phyloP scores from a whole-genome alignment of 2,797 vertebrate genomes.

The Pristis pectinata region DNA sequence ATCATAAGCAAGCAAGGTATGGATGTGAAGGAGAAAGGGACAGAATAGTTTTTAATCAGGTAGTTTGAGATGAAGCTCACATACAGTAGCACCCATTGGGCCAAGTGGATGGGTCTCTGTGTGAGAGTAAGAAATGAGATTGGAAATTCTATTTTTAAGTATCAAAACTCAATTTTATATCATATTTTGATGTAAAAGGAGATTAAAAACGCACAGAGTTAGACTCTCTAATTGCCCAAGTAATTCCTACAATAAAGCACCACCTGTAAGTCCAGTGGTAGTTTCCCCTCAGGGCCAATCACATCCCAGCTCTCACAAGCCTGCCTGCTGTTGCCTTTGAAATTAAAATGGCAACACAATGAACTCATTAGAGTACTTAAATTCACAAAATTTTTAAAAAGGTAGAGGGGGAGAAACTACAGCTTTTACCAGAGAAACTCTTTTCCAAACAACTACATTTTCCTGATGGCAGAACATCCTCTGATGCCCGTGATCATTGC shows the following conservation, averaged over 20 bases:
- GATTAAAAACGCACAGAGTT: not conserved
- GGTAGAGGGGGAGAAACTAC: not conserved
- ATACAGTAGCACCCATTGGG: too few relatives aligned
- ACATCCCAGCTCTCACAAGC: not conserved
- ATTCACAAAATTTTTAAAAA: not conserved
- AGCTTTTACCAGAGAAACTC: not conserved
- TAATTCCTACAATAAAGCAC: not conserved
- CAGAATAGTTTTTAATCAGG: too few relatives aligned
- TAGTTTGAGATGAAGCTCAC: too few relatives aligned
- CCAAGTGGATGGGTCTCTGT: not conserved
- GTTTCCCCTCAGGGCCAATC: not conserved
- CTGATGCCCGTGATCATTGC: not conserved
- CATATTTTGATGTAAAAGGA: not conserved
- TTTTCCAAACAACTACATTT: not conserved
- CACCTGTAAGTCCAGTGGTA: too few relatives aligned
- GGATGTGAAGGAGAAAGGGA: not conserved
- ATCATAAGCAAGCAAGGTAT: not conserved
- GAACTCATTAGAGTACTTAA: not conserved
- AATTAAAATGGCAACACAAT: not conserved
- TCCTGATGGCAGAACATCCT: not conserved
- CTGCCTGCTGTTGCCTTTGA: conserved; percentile 17
- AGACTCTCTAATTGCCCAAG: not conserved
- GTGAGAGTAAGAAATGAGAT: not conserved
- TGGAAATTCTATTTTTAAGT: not conserved
- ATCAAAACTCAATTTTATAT: not conserved